Evolutionary conservation across 2,797 vertebrate genomes (phyloP), one percentile per base, ranked within the genome.

Genomic region (Pampus argenteus): DNA sequence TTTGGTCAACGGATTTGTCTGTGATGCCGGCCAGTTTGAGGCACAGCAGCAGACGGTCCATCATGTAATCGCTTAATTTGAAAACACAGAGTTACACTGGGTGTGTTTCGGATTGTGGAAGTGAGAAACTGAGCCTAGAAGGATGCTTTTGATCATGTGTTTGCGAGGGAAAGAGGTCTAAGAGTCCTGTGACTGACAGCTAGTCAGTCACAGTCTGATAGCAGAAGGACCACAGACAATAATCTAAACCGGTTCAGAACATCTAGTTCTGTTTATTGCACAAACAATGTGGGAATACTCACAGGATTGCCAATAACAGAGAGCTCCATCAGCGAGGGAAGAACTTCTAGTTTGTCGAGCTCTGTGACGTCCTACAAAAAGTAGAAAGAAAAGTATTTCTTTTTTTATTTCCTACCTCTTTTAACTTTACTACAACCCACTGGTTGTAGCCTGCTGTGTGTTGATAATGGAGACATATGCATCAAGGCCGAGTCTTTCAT

Each of bases 251-350:
- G 48, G 6, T 42, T 79, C 22, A 57, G 7, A 57, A 60, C 6
- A 34, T 51, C 20, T 56, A 38, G 67, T 18, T 76, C 47, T 42
- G 20, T 66, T 72, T 31, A 63, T 71, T 60, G 25, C 11, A 60
- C 42, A 61, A 17, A 81, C 36, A 78, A 40, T 17, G 9, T 23
- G 20, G 25, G 50, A 36, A 72, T 84, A 95, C 95, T 97, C 62
- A 95, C 96, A 29, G 95, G 95, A 88, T 98, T 98, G 62, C 95
- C 92, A 34, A 92, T 80, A 66, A 97, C 78, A 78, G 95, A 96
- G 74, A 98, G 94, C 75, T 97, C 95, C 18, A 76, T 91, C 77
- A 97, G 91, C 13, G 92, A 95, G 51, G 95, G 92, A 73, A 97
- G 91, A 67, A 78, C 85, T 26, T 95, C 93, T 64, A 97, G 91